A percentile compares a stretch with the other conserved stretches of the same genome.
These are phyloP conservation scores for Strigamia maritima DNA, from an alignment of 2,888 invertebrate genomes.

Conservation along the genomic window DNA sequence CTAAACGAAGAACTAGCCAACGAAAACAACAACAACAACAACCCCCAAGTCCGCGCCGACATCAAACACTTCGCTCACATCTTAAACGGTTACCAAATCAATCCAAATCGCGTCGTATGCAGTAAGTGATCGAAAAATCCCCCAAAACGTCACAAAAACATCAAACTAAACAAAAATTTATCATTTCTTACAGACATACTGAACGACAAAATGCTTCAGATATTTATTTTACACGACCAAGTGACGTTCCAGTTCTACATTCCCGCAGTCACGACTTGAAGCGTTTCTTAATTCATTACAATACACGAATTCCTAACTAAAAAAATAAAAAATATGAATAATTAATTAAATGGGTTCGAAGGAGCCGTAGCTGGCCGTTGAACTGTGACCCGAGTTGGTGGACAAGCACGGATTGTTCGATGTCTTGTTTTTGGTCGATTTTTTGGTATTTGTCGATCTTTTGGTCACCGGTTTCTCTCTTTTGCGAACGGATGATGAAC, in stretches of 20 bases:
- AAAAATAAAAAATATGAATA: too few relatives aligned
- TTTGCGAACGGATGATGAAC: slow-evolving; percentile 34
- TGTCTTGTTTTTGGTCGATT: slow-evolving; percentile 15
- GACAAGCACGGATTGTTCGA: not conserved
- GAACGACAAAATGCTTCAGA: slow-evolving; percentile 68
- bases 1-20: slow-evolving; percentile 53
- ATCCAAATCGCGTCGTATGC: slow-evolving; percentile 69
- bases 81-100: slow-evolving; percentile 72
- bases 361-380: slow-evolving; percentile 31
- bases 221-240: slow-evolving; percentile 70
- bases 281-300: too few relatives aligned
- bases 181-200: slow-evolving; percentile 61
- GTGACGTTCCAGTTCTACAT: slow-evolving; percentile 77
- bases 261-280: slow-evolving; percentile 61
- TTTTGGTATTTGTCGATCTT: slow-evolving; percentile 18
- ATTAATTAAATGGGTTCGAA: slow-evolving; percentile 37
- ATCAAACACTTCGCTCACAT: slow-evolving; percentile 76
- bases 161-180: not conserved
- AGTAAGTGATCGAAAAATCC: too few relatives aligned
- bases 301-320: too few relatives aligned
- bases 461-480: slow-evolving; percentile 5
- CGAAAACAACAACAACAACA: not conserved
- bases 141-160: not conserved
- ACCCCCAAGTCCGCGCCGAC: slow-evolving; percentile 60
- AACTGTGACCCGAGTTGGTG: slow-evolving; percentile 35